These are phyloP conservation scores for Ceuthmochares aereus DNA, from an alignment of 2,113 vertebrate genomes.

Conservation along the genomic window DNA sequence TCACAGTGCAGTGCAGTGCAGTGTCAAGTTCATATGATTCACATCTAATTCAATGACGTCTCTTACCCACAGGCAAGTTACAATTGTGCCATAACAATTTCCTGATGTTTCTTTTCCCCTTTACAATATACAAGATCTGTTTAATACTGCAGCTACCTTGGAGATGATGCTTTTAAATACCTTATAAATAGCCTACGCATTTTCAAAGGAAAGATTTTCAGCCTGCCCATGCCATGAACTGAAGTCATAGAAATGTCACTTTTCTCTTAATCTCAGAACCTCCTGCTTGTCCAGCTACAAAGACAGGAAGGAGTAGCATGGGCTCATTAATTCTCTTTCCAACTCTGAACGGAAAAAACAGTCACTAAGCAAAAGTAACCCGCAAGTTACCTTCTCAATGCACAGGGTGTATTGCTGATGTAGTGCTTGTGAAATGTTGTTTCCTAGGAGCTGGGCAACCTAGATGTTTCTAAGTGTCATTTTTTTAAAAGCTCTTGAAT, in stretches of 20 bases:
- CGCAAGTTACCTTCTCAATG: background rate
- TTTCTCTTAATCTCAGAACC: background rate
- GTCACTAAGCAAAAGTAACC: background rate
- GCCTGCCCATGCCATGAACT: background rate
- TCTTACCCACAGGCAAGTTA: background rate
- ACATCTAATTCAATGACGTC: background rate
- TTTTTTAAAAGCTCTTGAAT: background rate
- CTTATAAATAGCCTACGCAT: background rate
- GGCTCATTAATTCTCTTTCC: background rate
- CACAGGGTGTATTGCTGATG: background rate
- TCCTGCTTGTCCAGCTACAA: background rate
- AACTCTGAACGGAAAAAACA: background rate
- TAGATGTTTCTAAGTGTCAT: background rate
- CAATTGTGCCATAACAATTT: background rate
- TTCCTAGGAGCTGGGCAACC: background rate
- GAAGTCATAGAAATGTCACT: background rate
- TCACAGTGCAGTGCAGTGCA: rapidly evolving
- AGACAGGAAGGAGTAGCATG: background rate
- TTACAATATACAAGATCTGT: background rate
- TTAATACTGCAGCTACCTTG: background rate
- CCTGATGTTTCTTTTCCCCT: background rate
- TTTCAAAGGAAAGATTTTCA: background rate
- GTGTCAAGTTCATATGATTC: background rate
- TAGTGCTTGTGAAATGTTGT: background rate
- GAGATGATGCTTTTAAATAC: background rate